Percentiles rank a stretch among this genome's conserved stretches.
These are phyloP conservation scores for Tetheella fluctuosa DNA, from an alignment of 2,888 invertebrate species.

Conservation along the genomic window DNA sequence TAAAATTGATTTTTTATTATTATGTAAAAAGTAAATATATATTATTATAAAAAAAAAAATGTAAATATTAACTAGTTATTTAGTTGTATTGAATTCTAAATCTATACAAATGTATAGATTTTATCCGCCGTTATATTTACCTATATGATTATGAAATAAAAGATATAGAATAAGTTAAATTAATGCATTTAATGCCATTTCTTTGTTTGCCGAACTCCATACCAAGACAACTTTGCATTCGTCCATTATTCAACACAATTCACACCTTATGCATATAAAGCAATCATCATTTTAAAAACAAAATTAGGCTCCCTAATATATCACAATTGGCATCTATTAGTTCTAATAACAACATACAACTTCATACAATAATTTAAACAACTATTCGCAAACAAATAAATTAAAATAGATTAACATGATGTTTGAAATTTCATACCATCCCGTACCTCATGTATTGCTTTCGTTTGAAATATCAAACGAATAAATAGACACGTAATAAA, in stretches of 20 bases:
- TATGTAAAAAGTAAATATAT: too few relatives aligned
- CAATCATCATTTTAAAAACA: slow-evolving; percentile 34
- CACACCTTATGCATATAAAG: slow-evolving; percentile 11
- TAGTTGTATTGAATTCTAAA: too few relatives aligned
- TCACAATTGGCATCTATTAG: slow-evolving; percentile 83
- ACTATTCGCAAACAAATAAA: slow-evolving; percentile 72
- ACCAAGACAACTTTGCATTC: slow-evolving; percentile 27
- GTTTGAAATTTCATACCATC: background rate
- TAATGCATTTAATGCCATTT: slow-evolving; percentile 81
- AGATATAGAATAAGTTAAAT: slow-evolving; percentile 61
- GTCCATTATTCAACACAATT: slow-evolving; percentile 9
- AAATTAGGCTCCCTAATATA: slow-evolving; percentile 79
- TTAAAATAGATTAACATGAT: slow-evolving; percentile 54
- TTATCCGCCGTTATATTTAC: background rate
- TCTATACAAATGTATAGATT: too few relatives aligned
- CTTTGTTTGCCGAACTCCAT: slow-evolving; percentile 67
- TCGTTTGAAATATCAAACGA: slow-evolving; percentile 20
- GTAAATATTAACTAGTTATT: too few relatives aligned
- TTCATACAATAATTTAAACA: slow-evolving; percentile 47
- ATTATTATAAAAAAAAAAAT: too few relatives aligned
- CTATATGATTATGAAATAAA: slow-evolving; percentile 34
- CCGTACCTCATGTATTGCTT: background rate
- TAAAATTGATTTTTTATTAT: too few relatives aligned
- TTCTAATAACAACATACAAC: slow-evolving; percentile 59
- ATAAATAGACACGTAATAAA: slow-evolving; percentile 14